Conservation (phyloP, 2,113 vertebrate genomes). For the Limanda limanda region DNA sequence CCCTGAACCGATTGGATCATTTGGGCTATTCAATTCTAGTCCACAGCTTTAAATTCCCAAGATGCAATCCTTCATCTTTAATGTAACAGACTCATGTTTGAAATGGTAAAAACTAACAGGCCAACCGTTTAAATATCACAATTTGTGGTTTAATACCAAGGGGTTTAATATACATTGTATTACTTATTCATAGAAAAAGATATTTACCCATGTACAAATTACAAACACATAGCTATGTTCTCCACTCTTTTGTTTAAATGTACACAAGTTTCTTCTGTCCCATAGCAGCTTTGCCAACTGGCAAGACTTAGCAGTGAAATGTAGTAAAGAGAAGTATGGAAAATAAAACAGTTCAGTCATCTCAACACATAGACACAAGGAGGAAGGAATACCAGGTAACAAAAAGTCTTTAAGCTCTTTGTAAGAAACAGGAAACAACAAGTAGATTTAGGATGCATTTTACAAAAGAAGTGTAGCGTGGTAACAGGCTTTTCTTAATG, state of each 20-base stretch:
- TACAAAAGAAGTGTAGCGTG: conserved; percentile 71
- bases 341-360: conserved; percentile 71
- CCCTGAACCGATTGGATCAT: too few species aligned
- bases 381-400: conserved; percentile 46
- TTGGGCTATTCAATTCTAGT: too few species aligned
- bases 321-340: conserved; percentile 80
- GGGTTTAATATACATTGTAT: conserved; percentile 92
- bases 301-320: conserved; percentile 84
- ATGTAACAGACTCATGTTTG: background rate
- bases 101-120: background rate
- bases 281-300: conserved; percentile 92
- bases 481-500: conserved; percentile 79
- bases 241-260: conserved; percentile 86
- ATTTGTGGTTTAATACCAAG: conserved; percentile 89
- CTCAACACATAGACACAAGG: conserved; percentile 86
- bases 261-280: conserved; percentile 85
- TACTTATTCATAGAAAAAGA: conserved; percentile 88
- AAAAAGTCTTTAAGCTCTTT: conserved; percentile 37
- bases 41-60: too few species aligned
- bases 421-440: conserved; percentile 60
- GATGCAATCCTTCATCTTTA: too few species aligned
- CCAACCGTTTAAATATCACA: conserved; percentile 67
- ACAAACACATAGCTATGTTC: conserved; percentile 85
- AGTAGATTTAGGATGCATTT: conserved; percentile 76
- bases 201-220: conserved; percentile 92